Conservation (phyloP, 2,113 vertebrate species). For the Gobius niger region DNA sequence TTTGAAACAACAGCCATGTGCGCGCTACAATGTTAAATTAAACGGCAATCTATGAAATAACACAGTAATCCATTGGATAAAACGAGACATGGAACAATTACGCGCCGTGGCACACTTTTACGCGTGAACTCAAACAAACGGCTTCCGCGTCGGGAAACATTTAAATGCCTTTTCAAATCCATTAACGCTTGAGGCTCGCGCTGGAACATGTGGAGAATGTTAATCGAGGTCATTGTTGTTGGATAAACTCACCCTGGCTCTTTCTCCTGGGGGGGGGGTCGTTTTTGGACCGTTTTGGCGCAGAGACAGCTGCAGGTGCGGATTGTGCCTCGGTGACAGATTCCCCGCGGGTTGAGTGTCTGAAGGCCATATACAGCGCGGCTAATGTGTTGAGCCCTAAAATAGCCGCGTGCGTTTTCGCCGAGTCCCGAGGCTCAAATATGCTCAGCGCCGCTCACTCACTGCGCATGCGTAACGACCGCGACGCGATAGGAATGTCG, state of each 20-base stretch:
- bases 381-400: slow-evolving; percentile 66
- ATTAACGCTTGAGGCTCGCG: not conserved
- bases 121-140: not conserved
- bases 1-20: no score
- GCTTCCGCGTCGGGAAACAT: not conserved
- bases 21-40: no score
- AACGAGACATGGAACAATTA: not conserved
- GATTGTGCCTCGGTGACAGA: slow-evolving; percentile 70
- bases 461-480: not conserved
- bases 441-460: not conserved
- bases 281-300: not conserved
- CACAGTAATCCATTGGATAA: not conserved
- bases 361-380: slow-evolving; percentile 68
- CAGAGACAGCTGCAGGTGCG: slow-evolving; percentile 43
- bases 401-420: slow-evolving; percentile 65
- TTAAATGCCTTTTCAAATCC: slow-evolving; percentile 4
- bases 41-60: no score
- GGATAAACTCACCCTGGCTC: not conserved
- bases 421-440: slow-evolving; percentile 18
- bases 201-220: no score
- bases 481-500: no score
- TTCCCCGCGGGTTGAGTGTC: slow-evolving; percentile 77
- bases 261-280: not conserved
- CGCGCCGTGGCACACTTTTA: not conserved
- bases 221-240: no score